Evolutionary conservation across 2,888 invertebrate species (phyloP).

Genomic region (Polydrusus cervinus): DNA sequence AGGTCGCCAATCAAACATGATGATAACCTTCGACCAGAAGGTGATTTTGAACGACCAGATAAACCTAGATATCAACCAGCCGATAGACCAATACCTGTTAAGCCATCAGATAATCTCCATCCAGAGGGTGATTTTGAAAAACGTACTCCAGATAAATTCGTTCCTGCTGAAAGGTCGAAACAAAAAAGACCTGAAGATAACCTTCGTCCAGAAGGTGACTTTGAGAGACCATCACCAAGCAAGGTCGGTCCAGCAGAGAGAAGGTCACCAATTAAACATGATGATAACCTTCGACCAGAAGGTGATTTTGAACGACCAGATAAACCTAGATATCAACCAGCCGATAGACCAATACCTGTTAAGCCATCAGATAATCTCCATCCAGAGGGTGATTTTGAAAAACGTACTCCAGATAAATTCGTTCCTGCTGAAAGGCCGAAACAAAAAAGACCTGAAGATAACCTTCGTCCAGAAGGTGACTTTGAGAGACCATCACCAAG

Average conservation of each 20-base stretch:
- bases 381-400: constrained; percentile 77
- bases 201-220: constrained; percentile 76
- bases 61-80: constrained; percentile 71
- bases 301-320: constrained; percentile 74
- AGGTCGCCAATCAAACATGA: constrained; percentile 70
- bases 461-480: constrained; percentile 72
- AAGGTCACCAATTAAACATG: constrained; percentile 74
- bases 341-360: constrained; percentile 71
- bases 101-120: constrained; percentile 78
- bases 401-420: constrained; percentile 67
- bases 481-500: constrained; percentile 69
- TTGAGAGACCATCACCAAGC: constrained; percentile 68
- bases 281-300: constrained; percentile 75
- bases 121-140: constrained; percentile 74
- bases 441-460: constrained; percentile 67
- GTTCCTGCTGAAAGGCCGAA: constrained; percentile 70
- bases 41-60: constrained; percentile 70
- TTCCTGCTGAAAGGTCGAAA: constrained; percentile 69
- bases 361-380: constrained; percentile 77
- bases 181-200: constrained; percentile 76
- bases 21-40: constrained; percentile 74
- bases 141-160: constrained; percentile 64
- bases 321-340: constrained; percentile 67
- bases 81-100: constrained; percentile 73
- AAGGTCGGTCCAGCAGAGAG: constrained; percentile 72